A percentile compares a stretch with the other conserved stretches of the same genome.
Conservation (phyloP, 2,888 invertebrate species). For the Dichetophora obliterata region DNA sequence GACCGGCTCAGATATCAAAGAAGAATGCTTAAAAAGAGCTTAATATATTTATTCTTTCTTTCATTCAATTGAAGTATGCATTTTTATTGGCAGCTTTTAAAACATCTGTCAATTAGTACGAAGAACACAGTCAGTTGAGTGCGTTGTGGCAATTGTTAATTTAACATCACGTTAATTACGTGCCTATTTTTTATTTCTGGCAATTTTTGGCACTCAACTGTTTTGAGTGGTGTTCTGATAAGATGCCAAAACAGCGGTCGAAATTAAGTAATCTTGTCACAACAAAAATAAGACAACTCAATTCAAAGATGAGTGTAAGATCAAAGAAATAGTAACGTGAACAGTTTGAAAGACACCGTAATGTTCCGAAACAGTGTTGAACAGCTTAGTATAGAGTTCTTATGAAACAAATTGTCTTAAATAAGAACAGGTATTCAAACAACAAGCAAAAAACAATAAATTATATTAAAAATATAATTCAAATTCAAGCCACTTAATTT, state of each 20-base stretch:
- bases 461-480: too few species aligned
- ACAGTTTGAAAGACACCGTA: slow-evolving; percentile 2
- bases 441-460: too few species aligned
- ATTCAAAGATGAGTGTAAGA: neutral
- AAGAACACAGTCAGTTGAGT: neutral
- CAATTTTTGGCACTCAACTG: neutral
- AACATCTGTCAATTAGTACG: slow-evolving; percentile 22
- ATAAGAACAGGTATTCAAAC: neutral
- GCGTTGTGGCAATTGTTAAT: slow-evolving; percentile 22
- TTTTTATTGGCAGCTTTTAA: neutral
- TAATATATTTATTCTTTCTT: too few species aligned
- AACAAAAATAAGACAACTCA: slow-evolving; percentile 11
- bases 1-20: slow-evolving; percentile 32
- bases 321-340: neutral
- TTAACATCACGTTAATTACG: slow-evolving; percentile 30
- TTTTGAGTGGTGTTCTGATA: neutral
- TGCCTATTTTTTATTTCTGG: slow-evolving; percentile 7
- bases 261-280: slow-evolving; percentile 7
- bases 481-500: too few species aligned
- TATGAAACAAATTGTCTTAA: neutral
- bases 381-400: neutral
- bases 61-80: neutral
- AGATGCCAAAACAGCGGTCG: neutral
- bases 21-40: neutral
- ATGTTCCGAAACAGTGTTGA: neutral